phyloP scores from a whole-genome alignment of 2,797 vertebrate genomes.

The Pseudochirops corinnae region DNA sequence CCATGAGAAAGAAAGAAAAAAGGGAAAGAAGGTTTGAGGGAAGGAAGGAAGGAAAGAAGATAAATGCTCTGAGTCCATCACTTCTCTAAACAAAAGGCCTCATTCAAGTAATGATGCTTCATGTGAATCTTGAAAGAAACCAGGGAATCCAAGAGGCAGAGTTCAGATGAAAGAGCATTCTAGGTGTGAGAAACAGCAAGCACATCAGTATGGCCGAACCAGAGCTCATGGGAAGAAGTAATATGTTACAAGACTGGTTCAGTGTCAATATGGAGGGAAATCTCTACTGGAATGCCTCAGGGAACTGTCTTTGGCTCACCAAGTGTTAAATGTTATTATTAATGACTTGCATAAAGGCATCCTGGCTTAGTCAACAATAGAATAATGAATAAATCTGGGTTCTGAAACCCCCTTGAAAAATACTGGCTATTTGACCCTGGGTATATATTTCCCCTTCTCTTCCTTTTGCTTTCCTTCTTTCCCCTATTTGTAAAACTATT shows the following conservation, averaged over 20 bases:
- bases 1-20: background rate
- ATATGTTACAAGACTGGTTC: background rate
- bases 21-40: too few species aligned
- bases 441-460: background rate
- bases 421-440: background rate
- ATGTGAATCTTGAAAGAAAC: background rate
- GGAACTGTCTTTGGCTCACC: background rate
- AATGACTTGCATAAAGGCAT: background rate
- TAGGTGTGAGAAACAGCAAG: background rate
- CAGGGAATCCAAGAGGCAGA: background rate
- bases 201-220: background rate
- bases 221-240: background rate
- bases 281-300: background rate
- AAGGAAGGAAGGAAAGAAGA: background rate
- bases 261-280: background rate
- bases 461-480: background rate
- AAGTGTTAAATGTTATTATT: background rate
- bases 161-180: background rate
- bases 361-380: background rate
- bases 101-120: background rate
- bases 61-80: background rate
- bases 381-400: background rate
- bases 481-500: background rate
- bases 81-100: background rate
- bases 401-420: background rate